Percentiles rank a stretch among this genome's conserved stretches.
phyloP scores from a whole-genome alignment of 2,113 vertebrate genomes.

The Chloropsis hardwickii region DNA sequence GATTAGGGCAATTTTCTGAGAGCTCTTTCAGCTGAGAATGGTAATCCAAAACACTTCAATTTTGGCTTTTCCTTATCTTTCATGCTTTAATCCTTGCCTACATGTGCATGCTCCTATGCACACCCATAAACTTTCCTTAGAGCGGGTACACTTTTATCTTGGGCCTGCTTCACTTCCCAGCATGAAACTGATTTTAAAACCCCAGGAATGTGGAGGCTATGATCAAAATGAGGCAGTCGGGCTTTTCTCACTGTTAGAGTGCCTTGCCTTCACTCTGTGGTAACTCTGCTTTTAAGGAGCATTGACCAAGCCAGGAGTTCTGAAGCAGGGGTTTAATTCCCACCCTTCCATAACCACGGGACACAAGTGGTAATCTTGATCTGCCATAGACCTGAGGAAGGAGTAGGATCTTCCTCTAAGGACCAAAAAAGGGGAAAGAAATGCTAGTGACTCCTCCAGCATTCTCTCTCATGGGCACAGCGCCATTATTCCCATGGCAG shows the following conservation, averaged over 20 bases:
- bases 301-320: not conserved
- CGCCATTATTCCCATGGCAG: not conserved
- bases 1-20: not conserved
- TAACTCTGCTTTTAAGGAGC: not conserved
- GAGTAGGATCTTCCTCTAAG: not conserved
- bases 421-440: not conserved
- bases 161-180: not conserved
- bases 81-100: not conserved
- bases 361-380: not conserved
- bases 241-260: not conserved
- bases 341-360: not conserved
- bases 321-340: not conserved
- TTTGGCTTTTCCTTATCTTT: not conserved
- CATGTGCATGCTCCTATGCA: fast-evolving
- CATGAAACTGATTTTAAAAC: not conserved
- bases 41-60: not conserved
- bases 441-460: not conserved
- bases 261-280: not conserved
- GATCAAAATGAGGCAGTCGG: not conserved
- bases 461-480: not conserved
- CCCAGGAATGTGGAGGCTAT: not conserved
- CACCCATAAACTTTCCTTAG: not conserved
- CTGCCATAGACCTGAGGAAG: not conserved
- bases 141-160: not conserved
- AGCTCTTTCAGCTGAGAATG: not conserved